phyloP scores from a whole-genome alignment of 2,888 invertebrate genomes.

The Andrena camellia region DNA sequence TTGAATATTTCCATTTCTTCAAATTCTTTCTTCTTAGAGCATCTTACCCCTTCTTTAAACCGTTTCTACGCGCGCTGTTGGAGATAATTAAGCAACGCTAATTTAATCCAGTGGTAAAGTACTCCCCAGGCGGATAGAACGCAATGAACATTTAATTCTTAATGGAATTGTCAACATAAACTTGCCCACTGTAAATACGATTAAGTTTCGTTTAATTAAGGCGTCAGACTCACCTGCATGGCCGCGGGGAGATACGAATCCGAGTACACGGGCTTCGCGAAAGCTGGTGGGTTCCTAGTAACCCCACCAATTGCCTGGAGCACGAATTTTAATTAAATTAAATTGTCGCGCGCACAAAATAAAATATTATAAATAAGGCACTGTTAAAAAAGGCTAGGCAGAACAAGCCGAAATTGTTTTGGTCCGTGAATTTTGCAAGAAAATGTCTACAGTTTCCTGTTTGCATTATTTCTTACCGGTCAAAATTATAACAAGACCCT shows the following conservation, averaged over 20 bases:
- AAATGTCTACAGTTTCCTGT: not conserved
- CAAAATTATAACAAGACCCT: not conserved
- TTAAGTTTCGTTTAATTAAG: constrained; percentile 31
- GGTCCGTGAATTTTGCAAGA: not conserved
- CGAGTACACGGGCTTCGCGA: constrained; percentile 85
- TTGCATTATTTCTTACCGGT: not conserved
- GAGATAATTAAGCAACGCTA: not conserved
- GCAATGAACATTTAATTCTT: not conserved
- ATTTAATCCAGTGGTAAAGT: not conserved
- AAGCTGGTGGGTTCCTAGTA: constrained; percentile 77
- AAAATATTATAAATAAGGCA: not conserved
- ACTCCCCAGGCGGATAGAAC: not conserved
- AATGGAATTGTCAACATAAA: not conserved
- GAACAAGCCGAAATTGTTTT: not conserved
- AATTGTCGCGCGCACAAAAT: not conserved
- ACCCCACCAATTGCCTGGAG: constrained; percentile 72
- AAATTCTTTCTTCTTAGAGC: not conserved
- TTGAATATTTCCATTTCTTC: not conserved
- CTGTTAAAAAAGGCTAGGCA: not conserved
- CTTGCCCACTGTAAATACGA: constrained; percentile 7
- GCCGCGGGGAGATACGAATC: constrained; percentile 89
- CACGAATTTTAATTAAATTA: constrained; percentile 50
- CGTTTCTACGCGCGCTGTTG: not conserved
- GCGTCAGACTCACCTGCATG: constrained; percentile 87
- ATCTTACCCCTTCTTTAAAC: not conserved